Evolutionary conservation across 2,113 vertebrate species (phyloP), one percentile per base, ranked within the genome.

Genomic region (Antigone vipio): DNA sequence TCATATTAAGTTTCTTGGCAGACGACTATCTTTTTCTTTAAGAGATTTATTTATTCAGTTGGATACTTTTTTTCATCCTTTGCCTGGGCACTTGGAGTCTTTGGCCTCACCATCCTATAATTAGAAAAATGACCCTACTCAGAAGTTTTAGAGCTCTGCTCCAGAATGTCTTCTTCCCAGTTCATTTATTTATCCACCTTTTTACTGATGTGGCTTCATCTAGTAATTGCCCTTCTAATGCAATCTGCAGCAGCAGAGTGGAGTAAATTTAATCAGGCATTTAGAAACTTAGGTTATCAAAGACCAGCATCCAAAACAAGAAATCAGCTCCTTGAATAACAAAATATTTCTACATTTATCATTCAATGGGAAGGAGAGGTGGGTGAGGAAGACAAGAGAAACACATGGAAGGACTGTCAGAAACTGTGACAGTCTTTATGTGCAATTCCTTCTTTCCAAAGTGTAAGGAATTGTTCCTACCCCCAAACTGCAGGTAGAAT

Each of bases 41-140:
- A 95, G 97, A 96, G 95, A 98, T 98, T 98, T 98, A 98, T 98
- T 98, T 98, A 97, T 97, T 97, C 95, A 96, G 97, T 98, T 96
- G 97, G 88, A 95, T 97, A 69, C 55, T 77, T 97, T 96, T 96
- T 98, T 97, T 97, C 94, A 96, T 97, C 96, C 95, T 96, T 85
- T 88, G 96, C 96, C 94, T 97, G 97, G 96, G 92, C 95, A 98
- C 91, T 96, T 93, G 83, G 77, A 97, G 78, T 88, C 94, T 96
- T 88, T 16, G 6, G 85, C 34, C 95, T 98, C 88, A 93, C 96
- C 93, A 95, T 97, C 91, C 76, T 96, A 94, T 97, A 97, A 94
- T 92, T 78, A 81, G 94, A 98, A 96, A 97, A 97, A 92, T 93
- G 96, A 95, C 91, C 92, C 92, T 94, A 73, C 85, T 85, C 68